Conservation (phyloP, 2,888 invertebrate genomes). For the Liodrosophila aerea region DNA sequence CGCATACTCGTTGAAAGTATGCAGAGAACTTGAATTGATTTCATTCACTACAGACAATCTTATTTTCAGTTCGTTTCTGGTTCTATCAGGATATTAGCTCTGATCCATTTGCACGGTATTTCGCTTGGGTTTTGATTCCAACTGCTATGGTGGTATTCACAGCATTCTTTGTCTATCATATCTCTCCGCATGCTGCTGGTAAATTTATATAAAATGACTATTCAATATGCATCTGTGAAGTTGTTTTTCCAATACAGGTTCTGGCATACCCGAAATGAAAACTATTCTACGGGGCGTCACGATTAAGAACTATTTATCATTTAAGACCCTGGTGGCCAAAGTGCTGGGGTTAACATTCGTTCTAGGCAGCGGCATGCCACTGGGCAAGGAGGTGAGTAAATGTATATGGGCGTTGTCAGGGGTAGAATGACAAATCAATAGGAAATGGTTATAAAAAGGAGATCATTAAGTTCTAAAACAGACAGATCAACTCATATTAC, state of each 20-base stretch:
- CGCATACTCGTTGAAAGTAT: constrained; percentile 12
- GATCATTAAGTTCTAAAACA: no score
- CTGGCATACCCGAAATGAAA: constrained; percentile 99
- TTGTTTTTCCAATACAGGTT: no score
- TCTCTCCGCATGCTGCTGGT: constrained; percentile 98
- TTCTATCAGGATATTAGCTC: constrained; percentile 91
- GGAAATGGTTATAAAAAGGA: no score
- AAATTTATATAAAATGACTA: no score
- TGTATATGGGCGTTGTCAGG: no score
- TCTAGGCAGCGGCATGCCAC: constrained; percentile 96
- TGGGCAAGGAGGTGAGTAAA: constrained; percentile 94
- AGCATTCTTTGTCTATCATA: constrained; percentile 97
- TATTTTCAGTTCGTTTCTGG: constrained; percentile 91
- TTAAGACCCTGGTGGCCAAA: constrained; percentile 96
- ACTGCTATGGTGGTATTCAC: constrained; percentile 96
- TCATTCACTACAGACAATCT: neutral
- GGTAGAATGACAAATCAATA: no score
- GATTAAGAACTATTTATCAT: constrained; percentile 97
- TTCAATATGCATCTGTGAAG: neutral
- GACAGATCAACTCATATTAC: no score
- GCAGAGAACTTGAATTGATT: neutral
- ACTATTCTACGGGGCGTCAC: constrained; percentile 98
- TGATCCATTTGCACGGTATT: constrained; percentile 92
- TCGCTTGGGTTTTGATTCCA: constrained; percentile 96
- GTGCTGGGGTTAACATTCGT: constrained; percentile 94